phyloP scores from a whole-genome alignment of 1,140 invertebrate genomes.

The Polyergus mexicanus region DNA sequence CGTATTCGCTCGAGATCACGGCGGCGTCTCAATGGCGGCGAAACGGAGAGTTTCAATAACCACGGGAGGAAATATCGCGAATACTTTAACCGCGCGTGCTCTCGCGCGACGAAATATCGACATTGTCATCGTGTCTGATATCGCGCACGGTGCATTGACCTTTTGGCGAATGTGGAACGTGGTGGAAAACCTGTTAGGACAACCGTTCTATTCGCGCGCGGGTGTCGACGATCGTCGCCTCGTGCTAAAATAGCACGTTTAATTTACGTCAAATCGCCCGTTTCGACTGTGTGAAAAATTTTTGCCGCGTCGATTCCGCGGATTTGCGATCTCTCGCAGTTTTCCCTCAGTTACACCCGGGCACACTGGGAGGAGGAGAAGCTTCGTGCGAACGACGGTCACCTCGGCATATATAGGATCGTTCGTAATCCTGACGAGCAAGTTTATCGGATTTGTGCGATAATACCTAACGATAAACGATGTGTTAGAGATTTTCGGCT shows the following conservation, averaged over 20 bases:
- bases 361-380: not conserved
- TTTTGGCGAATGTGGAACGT: conserved; percentile 50
- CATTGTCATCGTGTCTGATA: conserved; percentile 64
- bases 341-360: not conserved
- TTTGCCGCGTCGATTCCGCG: not conserved
- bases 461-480: conserved; percentile 50
- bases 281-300: not conserved
- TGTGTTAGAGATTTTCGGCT: not conserved
- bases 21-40: not conserved
- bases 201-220: conserved; percentile 27
- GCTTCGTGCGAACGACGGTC: conserved; percentile 11
- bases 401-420: not conserved
- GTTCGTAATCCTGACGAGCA: conserved; percentile 12
- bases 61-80: conserved; percentile 55
- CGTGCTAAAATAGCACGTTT: conserved; percentile 53
- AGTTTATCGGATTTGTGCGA: conserved; percentile 38
- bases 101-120: conserved; percentile 60
- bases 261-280: conserved; percentile 34
- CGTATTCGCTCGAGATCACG: not conserved
- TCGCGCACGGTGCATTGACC: conserved; percentile 62
- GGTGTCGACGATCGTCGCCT: conserved; percentile 40
- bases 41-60: conserved; percentile 58
- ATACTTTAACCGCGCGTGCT: conserved; percentile 55
- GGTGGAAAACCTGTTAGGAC: conserved; percentile 70
- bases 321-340: not conserved